phyloP scores from a whole-genome alignment of 2,888 invertebrate species.

The Timema podura region DNA sequence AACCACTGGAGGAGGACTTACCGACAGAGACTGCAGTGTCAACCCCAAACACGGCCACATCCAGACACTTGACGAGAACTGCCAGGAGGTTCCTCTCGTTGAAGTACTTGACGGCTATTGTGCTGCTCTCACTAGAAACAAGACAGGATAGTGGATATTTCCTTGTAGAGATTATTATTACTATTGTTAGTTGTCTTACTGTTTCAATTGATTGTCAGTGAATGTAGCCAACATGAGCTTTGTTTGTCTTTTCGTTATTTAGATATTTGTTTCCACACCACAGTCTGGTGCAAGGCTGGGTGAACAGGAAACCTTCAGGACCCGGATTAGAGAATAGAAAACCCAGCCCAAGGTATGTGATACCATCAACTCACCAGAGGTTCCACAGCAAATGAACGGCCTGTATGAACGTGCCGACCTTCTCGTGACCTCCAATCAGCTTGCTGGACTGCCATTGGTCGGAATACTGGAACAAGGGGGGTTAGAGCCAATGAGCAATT shows the following conservation, averaged over 20 bases:
- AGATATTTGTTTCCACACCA: too few species aligned
- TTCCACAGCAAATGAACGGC: slow-evolving; percentile 64
- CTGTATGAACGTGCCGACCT: slow-evolving; percentile 63
- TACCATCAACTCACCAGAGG: slow-evolving; percentile 50
- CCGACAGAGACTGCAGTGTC: slow-evolving; percentile 44
- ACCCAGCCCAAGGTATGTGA: too few species aligned
- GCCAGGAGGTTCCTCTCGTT: slow-evolving; percentile 60
- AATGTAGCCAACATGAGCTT: too few species aligned
- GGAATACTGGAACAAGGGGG: slow-evolving; percentile 23
- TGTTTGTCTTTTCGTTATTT: too few species aligned
- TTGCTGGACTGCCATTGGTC: slow-evolving; percentile 33
- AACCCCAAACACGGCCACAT: slow-evolving; percentile 53
- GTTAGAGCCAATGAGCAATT: too few species aligned
- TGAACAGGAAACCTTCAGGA: too few species aligned
- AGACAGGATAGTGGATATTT: too few species aligned
- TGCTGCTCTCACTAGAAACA: slow-evolving; percentile 44
- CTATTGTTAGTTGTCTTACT: too few species aligned
- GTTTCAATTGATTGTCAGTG: too few species aligned
- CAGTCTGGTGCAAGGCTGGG: too few species aligned
- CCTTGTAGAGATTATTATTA: too few species aligned
- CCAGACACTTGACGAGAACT: slow-evolving; percentile 57
- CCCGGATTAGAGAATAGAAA: too few species aligned
- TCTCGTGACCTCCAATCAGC: slow-evolving; percentile 48
- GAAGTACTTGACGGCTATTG: slow-evolving; percentile 59
- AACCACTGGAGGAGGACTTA: slow-evolving; percentile 35